Evolutionary conservation across 2,797 vertebrate species (phyloP).

Genomic region (Aphelocoma californica): DNA sequence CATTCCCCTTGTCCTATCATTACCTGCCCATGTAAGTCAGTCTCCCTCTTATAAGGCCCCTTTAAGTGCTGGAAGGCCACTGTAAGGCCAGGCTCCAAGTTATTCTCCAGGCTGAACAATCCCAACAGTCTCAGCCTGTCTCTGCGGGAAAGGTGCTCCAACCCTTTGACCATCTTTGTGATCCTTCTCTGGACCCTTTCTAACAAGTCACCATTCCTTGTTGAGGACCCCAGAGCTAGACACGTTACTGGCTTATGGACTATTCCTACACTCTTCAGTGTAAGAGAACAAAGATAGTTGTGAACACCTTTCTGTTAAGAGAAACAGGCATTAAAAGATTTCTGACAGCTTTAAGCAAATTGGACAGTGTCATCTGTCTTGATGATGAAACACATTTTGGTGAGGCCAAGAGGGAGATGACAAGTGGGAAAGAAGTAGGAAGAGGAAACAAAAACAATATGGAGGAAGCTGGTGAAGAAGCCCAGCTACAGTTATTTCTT

Average conservation of each 20-base stretch:
- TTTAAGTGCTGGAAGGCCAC: background rate
- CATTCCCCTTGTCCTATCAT: background rate
- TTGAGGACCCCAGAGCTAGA: background rate
- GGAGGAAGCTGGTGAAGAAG: background rate
- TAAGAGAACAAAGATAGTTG: background rate
- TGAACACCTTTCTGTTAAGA: background rate
- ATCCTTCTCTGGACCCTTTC: background rate
- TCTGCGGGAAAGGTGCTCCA: background rate
- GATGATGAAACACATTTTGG: background rate
- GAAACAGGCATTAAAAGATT: background rate
- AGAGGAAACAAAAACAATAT: background rate
- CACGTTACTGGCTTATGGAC: background rate
- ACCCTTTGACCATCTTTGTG: background rate
- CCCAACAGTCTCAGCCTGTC: background rate
- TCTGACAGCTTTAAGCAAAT: background rate
- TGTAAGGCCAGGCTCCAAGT: background rate
- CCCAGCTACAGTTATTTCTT: background rate
- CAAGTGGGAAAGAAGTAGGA: background rate
- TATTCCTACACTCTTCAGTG: background rate
- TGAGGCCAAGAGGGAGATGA: background rate
- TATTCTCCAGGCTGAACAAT: background rate
- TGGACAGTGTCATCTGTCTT: background rate
- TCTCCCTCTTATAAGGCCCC: background rate
- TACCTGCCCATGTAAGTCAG: accelerated
- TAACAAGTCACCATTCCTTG: background rate